Conservation (phyloP, 2,797 vertebrate genomes). For the Paramormyrops hopkinsi region DNA sequence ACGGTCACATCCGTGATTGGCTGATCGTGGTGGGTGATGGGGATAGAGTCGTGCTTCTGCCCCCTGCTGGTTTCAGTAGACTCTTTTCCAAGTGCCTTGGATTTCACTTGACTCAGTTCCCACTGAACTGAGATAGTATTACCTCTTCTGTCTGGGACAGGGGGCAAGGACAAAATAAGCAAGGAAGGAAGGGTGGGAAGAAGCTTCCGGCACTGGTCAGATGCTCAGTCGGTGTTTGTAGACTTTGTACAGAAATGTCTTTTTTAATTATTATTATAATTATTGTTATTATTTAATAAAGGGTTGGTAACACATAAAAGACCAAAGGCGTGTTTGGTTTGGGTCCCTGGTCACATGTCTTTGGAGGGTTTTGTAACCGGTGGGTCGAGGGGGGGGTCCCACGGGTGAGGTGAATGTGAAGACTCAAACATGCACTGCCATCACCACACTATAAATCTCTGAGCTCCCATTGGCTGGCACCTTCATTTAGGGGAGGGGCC, state of each 20-base stretch:
- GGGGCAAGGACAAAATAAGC: slow-evolving; percentile 41
- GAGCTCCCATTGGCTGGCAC: slow-evolving; percentile 65
- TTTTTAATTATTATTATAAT: slow-evolving; percentile 72
- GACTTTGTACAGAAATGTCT: slow-evolving; percentile 72
- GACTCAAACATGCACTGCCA: not conserved
- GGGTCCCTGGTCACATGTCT: not conserved
- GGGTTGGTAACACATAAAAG: slow-evolving; percentile 64
- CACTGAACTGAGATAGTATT: slow-evolving; percentile 70
- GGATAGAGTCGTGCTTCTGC: not conserved
- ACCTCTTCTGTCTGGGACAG: slow-evolving; percentile 64
- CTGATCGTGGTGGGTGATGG: not conserved
- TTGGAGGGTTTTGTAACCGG: not conserved
- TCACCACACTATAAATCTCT: not conserved
- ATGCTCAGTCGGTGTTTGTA: slow-evolving; percentile 46
- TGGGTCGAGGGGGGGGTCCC: not conserved
- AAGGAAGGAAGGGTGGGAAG: slow-evolving; percentile 27
- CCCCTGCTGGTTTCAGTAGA: slow-evolving; percentile 57
- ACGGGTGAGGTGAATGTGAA: not conserved
- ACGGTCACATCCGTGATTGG: not conserved
- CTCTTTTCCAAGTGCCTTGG: slow-evolving; percentile 95
- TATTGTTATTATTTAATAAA: slow-evolving; percentile 90
- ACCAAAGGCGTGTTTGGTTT: not conserved
- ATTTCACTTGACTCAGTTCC: slow-evolving; percentile 69
- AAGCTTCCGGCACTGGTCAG: slow-evolving; percentile 55
- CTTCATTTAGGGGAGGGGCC: slow-evolving; percentile 62